Conservation (phyloP, 2,888 invertebrate genomes). For the Agonum fuliginosum region DNA sequence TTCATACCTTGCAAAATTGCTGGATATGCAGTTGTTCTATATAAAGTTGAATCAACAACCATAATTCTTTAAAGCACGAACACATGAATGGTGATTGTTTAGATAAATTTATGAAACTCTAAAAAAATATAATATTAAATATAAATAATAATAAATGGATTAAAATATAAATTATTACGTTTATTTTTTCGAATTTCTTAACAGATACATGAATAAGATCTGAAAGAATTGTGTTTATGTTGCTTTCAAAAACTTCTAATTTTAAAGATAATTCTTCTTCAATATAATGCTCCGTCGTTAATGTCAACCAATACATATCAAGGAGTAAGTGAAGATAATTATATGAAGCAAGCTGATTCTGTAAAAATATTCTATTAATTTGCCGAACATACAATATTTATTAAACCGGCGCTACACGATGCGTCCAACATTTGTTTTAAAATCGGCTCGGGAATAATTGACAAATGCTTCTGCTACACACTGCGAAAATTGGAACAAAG, state of each 20-base stretch:
- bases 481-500: no score
- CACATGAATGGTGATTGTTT: slow-evolving; percentile 43
- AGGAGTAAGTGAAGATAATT: slow-evolving; percentile 50
- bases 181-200: slow-evolving; percentile 38
- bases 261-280: slow-evolving; percentile 12
- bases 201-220: slow-evolving; percentile 44
- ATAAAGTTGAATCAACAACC: slow-evolving; percentile 39
- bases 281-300: slow-evolving; percentile 20
- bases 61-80: slow-evolving; percentile 54
- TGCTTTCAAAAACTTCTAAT: slow-evolving; percentile 41
- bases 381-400: not conserved
- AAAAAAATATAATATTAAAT: slow-evolving; percentile 7
- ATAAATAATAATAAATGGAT: no score
- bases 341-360: slow-evolving; percentile 23
- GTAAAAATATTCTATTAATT: slow-evolving; percentile 5
- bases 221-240: slow-evolving; percentile 12
- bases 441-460: no score
- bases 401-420: no score
- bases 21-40: slow-evolving; percentile 9
- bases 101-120: slow-evolving; percentile 13
- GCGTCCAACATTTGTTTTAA: no score
- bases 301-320: slow-evolving; percentile 43
- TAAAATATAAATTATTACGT: slow-evolving; percentile 7
- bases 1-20: slow-evolving; percentile 44
- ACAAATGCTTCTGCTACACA: no score